These are phyloP conservation scores for Silurus asotus DNA, from an alignment of 2,113 vertebrate species.

Conservation along the genomic window DNA sequence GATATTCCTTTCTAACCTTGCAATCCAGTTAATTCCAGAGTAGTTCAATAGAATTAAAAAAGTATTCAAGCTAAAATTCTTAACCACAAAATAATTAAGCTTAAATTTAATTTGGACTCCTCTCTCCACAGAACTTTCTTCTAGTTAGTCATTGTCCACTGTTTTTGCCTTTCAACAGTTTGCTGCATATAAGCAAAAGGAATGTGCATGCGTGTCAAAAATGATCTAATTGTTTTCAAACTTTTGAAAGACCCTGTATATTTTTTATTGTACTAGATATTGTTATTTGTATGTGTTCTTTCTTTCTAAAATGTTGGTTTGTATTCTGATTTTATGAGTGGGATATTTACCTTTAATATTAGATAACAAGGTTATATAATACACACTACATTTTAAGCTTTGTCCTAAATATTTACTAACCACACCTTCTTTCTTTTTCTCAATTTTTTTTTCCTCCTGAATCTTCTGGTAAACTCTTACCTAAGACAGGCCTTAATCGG, in stretches of 20 bases:
- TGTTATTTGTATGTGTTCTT: neutral
- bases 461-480: constrained; percentile 34
- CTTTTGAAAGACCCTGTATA: neutral
- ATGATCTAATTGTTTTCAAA: too few relatives aligned
- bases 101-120: too few relatives aligned
- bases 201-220: too few relatives aligned
- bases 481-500: constrained; percentile 18
- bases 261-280: neutral
- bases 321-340: neutral
- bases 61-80: too few relatives aligned
- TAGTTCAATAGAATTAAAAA: too few relatives aligned
- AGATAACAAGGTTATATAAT: neutral
- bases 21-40: too few relatives aligned
- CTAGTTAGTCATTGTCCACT: too few relatives aligned
- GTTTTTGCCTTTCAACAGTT: too few relatives aligned
- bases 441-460: neutral
- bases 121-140: too few relatives aligned
- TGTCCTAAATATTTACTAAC: neutral
- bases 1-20: too few relatives aligned
- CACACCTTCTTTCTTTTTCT: neutral
- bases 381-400: neutral
- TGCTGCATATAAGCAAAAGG: too few relatives aligned
- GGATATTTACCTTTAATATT: neutral
- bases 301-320: neutral
- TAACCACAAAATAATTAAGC: too few relatives aligned